A percentile compares a stretch with the other conserved stretches of the same genome.
phyloP scores from a whole-genome alignment of 2,113 vertebrate genomes.

The Dicerorhinus sumatrensis region DNA sequence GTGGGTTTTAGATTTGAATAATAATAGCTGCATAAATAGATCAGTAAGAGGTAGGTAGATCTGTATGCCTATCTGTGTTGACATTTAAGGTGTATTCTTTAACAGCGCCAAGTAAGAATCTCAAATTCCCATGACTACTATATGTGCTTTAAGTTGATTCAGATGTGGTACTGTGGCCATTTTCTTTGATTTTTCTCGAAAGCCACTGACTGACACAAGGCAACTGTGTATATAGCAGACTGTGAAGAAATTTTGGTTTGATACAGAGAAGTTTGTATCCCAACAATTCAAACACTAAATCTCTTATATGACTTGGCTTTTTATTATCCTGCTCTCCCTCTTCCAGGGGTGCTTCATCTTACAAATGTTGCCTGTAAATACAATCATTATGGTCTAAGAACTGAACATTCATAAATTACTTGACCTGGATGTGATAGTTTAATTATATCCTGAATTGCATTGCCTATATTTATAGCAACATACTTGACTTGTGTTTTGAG shows the following conservation, averaged over 20 bases:
- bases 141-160: background rate
- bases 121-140: background rate
- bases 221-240: background rate
- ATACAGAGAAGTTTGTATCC: background rate
- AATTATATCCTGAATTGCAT: background rate
- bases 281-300: background rate
- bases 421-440: background rate
- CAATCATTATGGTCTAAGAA: background rate
- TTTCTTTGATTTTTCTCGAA: constrained; percentile 34
- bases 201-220: background rate
- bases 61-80: background rate
- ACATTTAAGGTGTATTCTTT: constrained; percentile 12
- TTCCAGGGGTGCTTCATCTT: background rate
- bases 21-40: background rate
- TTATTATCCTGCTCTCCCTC: background rate
- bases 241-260: background rate
- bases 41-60: background rate
- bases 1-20: background rate
- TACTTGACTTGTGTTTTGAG: background rate
- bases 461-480: background rate
- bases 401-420: background rate
- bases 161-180: background rate
- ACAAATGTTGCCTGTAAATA: background rate
- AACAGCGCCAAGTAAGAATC: background rate
- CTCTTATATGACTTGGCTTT: background rate